A percentile compares a stretch with the other conserved stretches of the same genome.
phyloP scores from a whole-genome alignment of 2,113 vertebrate genomes.

The Podilymbus podiceps region DNA sequence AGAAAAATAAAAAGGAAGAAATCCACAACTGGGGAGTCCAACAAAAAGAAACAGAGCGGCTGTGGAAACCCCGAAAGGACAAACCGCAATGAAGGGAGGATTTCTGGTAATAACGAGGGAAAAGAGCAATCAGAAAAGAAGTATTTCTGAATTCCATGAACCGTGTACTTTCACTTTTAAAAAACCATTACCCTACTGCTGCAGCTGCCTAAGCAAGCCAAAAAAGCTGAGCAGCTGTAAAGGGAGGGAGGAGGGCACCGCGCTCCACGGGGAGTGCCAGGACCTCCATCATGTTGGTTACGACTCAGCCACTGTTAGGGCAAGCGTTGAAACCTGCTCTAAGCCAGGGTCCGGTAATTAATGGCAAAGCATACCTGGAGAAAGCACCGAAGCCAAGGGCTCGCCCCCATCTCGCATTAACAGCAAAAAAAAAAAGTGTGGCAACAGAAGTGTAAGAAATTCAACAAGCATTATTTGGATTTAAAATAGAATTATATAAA shows the following conservation, averaged over 20 bases:
- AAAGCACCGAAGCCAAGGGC: not conserved
- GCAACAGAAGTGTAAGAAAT: not conserved
- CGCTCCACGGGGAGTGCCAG: fast-evolving
- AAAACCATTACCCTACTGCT: not conserved
- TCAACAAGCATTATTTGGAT: not conserved
- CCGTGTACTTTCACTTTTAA: not conserved
- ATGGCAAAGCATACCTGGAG: not conserved
- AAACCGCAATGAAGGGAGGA: fast-evolving
- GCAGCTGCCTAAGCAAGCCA: not conserved
- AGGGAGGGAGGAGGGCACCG: not conserved
- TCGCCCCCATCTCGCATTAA: not conserved
- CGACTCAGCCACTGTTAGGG: not conserved
- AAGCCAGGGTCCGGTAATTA: not conserved
- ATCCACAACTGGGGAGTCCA: not conserved
- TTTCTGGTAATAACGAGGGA: not conserved
- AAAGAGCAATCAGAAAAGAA: not conserved
- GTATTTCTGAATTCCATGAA: not conserved
- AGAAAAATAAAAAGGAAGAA: not conserved
- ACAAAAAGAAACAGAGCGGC: fast-evolving
- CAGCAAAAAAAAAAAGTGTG: not conserved
- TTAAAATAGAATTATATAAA: slow-evolving; percentile 19
- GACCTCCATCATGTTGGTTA: not conserved
- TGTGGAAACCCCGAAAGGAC: fast-evolving
- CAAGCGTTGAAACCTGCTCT: not conserved
- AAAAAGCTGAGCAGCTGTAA: not conserved